Evolutionary conservation across 1,140 invertebrate species (phyloP).

Genomic region (Zaprionus capensis): DNA sequence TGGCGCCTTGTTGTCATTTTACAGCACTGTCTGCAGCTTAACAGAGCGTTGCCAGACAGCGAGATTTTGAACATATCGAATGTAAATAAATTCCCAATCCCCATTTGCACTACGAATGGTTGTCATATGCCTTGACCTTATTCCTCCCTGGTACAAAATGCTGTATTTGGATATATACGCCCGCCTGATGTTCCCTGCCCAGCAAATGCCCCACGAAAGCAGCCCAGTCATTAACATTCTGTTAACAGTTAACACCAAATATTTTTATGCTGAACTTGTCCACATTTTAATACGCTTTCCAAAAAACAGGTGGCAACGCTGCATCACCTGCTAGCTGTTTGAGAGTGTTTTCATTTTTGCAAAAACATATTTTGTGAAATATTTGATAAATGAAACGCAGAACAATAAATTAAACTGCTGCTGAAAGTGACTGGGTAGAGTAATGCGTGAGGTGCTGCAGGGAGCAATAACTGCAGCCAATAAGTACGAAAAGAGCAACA

Average conservation of each 20-base stretch:
- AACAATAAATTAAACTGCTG: background rate
- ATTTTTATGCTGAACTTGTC: constrained; percentile 24
- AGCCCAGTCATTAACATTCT: background rate
- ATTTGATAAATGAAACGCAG: background rate
- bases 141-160: too few species aligned
- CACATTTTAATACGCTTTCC: background rate
- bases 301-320: constrained; percentile 37
- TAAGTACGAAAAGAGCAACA: constrained; percentile 22
- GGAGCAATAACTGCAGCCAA: background rate
- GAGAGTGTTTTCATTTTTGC: constrained; percentile 37
- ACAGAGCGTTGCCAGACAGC: background rate
- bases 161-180: too few species aligned
- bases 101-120: too few species aligned
- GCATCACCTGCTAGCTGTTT: constrained; percentile 34
- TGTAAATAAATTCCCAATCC: background rate
- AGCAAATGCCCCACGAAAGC: too few species aligned
- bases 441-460: constrained; percentile 4
- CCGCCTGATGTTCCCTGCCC: too few species aligned
- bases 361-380: constrained; percentile 32
- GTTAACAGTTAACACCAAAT: background rate
- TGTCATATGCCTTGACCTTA: too few species aligned
- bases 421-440: background rate
- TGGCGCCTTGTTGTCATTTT: background rate
- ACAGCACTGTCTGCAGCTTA: background rate
- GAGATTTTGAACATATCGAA: background rate